Conservation (phyloP, 2,888 invertebrate species). For the Rotaria macrura region DNA sequence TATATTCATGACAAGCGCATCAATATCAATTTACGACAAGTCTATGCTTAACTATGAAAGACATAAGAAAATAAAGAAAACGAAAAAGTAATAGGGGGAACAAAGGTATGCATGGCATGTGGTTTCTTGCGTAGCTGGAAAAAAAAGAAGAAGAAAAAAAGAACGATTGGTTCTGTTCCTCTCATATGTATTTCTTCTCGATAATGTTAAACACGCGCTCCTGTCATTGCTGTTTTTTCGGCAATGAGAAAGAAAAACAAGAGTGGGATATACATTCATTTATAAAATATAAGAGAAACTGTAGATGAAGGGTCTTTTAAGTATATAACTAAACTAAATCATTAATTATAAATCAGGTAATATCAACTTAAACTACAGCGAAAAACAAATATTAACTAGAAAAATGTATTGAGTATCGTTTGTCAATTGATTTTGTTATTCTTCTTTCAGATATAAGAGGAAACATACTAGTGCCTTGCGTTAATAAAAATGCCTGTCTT, state of each 20-base stretch:
- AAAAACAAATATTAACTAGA: neutral
- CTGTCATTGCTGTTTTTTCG: neutral
- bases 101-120: constrained; percentile 15
- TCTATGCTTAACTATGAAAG: constrained; percentile 44
- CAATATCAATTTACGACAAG: constrained; percentile 86
- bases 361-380: neutral
- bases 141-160: neutral
- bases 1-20: constrained; percentile 57
- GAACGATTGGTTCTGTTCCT: constrained; percentile 1
- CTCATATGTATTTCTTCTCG: neutral
- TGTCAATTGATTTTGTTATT: neutral
- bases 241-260: neutral
- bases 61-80: neutral
- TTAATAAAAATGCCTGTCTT: neutral
- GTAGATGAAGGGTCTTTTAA: neutral
- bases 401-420: neutral
- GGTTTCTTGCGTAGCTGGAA: neutral
- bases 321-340: neutral
- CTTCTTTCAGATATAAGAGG: neutral
- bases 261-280: neutral
- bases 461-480: neutral
- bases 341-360: neutral
- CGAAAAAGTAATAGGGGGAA: neutral
- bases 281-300: neutral
- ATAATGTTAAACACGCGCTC: neutral